Conservation (phyloP, 2,797 vertebrate species). For the Propithecus deckenii region DNA sequence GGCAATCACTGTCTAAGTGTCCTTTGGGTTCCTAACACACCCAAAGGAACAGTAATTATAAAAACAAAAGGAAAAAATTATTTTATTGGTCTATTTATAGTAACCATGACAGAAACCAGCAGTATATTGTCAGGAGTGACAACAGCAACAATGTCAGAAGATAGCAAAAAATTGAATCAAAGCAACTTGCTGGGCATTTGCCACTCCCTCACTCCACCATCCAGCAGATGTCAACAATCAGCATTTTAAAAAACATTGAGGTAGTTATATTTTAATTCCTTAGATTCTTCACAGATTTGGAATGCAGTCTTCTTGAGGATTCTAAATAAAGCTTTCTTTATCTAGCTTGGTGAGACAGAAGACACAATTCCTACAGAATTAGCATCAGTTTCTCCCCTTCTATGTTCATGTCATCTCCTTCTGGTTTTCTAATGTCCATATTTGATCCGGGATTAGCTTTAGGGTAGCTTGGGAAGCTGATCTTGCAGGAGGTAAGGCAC, state of each 20-base stretch:
- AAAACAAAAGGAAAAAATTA: conserved; percentile 78
- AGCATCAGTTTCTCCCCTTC: conserved; percentile 95
- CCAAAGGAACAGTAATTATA: conserved; percentile 80
- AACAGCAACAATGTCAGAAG: conserved; percentile 73
- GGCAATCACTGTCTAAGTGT: conserved; percentile 73
- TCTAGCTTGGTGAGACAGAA: conserved; percentile 90
- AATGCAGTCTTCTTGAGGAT: conserved; percentile 87
- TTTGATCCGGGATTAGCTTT: conserved; percentile 93
- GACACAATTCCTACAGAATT: conserved; percentile 93
- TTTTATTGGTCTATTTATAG: conserved; percentile 80
- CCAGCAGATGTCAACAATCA: conserved; percentile 42
- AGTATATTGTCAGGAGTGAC: conserved; percentile 81
- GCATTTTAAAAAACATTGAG: background rate
- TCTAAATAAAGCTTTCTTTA: conserved; percentile 96
- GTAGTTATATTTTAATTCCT: conserved; percentile 79
- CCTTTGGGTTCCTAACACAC: conserved; percentile 65
- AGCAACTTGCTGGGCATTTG: conserved; percentile 81
- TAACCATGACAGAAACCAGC: conserved; percentile 81
- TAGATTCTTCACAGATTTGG: conserved; percentile 91
- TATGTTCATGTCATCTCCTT: conserved; percentile 93
- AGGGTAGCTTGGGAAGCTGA: conserved; percentile 93
- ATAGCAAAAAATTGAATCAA: conserved; percentile 75
- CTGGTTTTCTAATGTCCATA: conserved; percentile 93
- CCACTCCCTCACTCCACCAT: background rate
- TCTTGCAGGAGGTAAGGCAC: conserved; percentile 91